Percentiles rank a stretch among this genome's conserved stretches.
These are phyloP conservation scores for Pachydiplax longipennis DNA, from an alignment of 2,888 invertebrate species.

Conservation along the genomic window DNA sequence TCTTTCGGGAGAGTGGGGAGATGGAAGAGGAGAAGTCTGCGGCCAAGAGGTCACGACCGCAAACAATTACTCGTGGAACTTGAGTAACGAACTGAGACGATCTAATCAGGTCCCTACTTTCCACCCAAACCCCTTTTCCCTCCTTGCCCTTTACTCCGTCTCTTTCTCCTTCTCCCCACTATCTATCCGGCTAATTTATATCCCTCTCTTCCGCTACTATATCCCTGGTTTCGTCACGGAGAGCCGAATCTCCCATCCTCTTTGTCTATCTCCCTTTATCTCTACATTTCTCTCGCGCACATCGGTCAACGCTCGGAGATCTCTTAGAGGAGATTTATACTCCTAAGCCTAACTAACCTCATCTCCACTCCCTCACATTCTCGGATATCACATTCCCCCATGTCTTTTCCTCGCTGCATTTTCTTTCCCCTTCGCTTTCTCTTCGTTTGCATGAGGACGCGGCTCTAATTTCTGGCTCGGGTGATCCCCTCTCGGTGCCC, in stretches of 20 bases:
- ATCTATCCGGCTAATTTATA: neutral
- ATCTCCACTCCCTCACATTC: neutral
- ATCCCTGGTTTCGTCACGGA: neutral
- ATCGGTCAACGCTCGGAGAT: neutral
- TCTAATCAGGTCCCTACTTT: slow-evolving; percentile 37
- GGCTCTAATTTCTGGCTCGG: too few relatives aligned
- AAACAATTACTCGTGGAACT: slow-evolving; percentile 45
- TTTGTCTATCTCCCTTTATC: neutral
- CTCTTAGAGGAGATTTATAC: neutral
- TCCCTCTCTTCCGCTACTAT: neutral
- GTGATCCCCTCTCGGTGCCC: too few relatives aligned
- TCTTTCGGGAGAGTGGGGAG: neutral
- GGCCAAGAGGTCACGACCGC: slow-evolving; percentile 39
- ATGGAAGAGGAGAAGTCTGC: neutral
- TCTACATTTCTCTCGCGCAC: neutral
- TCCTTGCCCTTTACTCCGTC: neutral
- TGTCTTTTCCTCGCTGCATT: too few relatives aligned
- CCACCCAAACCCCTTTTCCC: neutral
- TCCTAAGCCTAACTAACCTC: neutral
- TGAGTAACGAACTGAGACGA: slow-evolving; percentile 45
- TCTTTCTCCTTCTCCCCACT: neutral
- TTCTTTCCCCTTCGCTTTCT: too few relatives aligned
- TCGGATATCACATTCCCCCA: neutral
- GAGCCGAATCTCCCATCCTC: neutral
- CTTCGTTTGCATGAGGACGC: too few relatives aligned